Conservation (phyloP, 2,113 vertebrate species). For the Urocynchramus pylzowi region DNA sequence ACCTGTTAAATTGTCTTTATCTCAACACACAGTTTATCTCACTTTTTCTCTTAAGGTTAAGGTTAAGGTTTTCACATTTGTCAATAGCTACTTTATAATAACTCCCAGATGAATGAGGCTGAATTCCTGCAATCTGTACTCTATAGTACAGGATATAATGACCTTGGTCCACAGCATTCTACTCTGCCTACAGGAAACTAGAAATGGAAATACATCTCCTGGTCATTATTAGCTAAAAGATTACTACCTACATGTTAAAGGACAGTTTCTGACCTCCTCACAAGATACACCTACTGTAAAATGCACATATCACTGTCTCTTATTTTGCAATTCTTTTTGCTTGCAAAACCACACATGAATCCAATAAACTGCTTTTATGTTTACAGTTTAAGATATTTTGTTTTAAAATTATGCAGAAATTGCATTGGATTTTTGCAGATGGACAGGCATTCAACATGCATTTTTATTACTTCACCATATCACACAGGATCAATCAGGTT, state of each 20-base stretch:
- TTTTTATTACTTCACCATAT: background rate
- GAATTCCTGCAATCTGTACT: background rate
- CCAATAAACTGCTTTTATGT: background rate
- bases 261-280: background rate
- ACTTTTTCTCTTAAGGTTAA: background rate
- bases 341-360: background rate
- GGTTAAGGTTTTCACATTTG: background rate
- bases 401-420: background rate
- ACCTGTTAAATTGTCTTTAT: background rate
- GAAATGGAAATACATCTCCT: background rate
- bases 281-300: background rate
- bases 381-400: background rate
- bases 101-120: background rate
- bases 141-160: background rate
- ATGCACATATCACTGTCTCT: background rate
- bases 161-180: background rate
- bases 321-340: background rate
- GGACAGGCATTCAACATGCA: accelerated
- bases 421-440: background rate
- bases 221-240: background rate
- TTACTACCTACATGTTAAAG: background rate
- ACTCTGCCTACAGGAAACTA: background rate
- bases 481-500: background rate
- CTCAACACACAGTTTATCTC: background rate
- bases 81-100: background rate